phyloP scores from a whole-genome alignment of 2,888 invertebrate genomes.

The Synergus gifuensis region DNA sequence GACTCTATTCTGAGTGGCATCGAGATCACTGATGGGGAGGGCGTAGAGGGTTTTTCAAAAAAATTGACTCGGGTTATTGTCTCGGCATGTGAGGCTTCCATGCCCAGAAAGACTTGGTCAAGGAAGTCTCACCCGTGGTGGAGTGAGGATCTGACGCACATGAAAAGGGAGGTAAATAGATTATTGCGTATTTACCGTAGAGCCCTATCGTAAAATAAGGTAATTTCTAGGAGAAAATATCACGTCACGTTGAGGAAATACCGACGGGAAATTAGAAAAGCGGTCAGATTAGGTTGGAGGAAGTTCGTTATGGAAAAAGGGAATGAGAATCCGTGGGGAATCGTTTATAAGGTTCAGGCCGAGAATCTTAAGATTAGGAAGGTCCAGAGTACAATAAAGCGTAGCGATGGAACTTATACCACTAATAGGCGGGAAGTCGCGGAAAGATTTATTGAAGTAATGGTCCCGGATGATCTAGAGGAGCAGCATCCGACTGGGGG shows the following conservation, averaged over 20 bases:
- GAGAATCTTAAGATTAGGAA: not conserved
- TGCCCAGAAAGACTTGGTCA: not conserved
- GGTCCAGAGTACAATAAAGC: not conserved
- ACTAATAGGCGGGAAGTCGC: not conserved
- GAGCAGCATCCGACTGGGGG: not conserved
- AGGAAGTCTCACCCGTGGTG: conserved; percentile 20
- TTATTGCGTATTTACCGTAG: not conserved
- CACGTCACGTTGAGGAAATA: too few species aligned
- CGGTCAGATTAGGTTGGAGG: not conserved
- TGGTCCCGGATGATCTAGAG: not conserved
- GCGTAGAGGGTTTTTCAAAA: not conserved
- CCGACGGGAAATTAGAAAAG: not conserved
- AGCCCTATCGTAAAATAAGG: not conserved
- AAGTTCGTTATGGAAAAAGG: not conserved
- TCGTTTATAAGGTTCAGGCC: not conserved
- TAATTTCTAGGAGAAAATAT: too few species aligned
- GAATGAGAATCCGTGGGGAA: not conserved
- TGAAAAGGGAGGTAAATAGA: not conserved
- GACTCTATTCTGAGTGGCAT: too few species aligned
- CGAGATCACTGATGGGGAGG: not conserved
- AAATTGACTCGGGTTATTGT: not conserved
- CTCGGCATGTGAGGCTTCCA: not conserved
- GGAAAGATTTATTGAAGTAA: not conserved
- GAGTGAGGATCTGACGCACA: not conserved
- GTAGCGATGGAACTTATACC: not conserved